Evolutionary conservation across 1,140 invertebrate species (phyloP).

Genomic region (Drosophila jambulina): DNA sequence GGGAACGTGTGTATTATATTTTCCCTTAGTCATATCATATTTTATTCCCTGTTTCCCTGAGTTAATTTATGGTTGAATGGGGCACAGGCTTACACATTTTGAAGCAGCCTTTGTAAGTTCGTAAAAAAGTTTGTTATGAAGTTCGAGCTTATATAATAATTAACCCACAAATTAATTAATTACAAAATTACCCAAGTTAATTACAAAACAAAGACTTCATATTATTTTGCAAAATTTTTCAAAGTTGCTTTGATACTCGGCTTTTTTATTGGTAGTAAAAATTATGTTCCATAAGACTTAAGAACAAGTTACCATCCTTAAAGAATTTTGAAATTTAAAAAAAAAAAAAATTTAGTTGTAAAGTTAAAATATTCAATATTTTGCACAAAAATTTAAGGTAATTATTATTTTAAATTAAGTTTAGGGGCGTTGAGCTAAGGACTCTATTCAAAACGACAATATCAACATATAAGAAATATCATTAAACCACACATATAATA

Average conservation of each 20-base stretch:
- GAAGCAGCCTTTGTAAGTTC: background rate
- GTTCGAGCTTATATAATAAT: background rate
- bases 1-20: slow-evolving; percentile 11
- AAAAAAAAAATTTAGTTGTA: too few species aligned
- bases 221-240: background rate
- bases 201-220: background rate
- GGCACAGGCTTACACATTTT: background rate
- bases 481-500: too few species aligned
- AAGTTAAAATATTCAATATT: too few species aligned
- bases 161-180: background rate
- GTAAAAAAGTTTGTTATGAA: background rate
- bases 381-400: too few species aligned
- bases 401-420: background rate
- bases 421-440: background rate
- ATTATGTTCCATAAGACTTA: background rate
- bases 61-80: slow-evolving; percentile 17
- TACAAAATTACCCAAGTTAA: background rate
- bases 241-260: too few species aligned
- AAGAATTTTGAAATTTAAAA: background rate
- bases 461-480: too few species aligned
- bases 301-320: too few species aligned
- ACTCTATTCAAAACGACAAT: background rate
- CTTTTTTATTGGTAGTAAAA: too few species aligned
- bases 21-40: slow-evolving; percentile 31
- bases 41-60: slow-evolving; percentile 49